These are phyloP conservation scores for Cossypha niveicapilla DNA, from an alignment of 2,797 vertebrate species.

Conservation along the genomic window DNA sequence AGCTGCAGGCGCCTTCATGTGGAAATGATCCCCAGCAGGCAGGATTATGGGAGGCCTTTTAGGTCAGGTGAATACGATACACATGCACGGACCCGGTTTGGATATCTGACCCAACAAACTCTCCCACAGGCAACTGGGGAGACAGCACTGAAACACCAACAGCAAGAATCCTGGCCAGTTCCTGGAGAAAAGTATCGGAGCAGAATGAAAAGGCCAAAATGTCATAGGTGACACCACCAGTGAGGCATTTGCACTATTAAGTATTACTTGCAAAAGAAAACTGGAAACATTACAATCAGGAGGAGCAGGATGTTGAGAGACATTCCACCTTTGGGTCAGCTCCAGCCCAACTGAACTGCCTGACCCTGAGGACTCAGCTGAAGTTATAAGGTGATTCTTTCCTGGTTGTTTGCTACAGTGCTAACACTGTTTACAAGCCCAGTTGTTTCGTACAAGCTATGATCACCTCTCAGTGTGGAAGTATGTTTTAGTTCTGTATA, in stretches of 20 bases:
- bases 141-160: not conserved
- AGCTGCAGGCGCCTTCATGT: not conserved
- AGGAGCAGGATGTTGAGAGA: not conserved
- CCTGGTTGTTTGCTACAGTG: not conserved
- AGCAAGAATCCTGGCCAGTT: not conserved
- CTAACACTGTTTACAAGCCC: not conserved
- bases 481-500: not conserved
- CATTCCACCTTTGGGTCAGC: not conserved
- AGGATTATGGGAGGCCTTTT: not conserved
- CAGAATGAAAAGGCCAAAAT: constrained; percentile 21
- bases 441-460: not conserved
- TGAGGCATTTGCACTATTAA: not conserved
- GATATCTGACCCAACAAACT: constrained; percentile 27
- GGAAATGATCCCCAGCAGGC: not conserved
- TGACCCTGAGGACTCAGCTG: not conserved
- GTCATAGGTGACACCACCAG: not conserved
- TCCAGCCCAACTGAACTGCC: not conserved
- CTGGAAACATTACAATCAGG: not conserved
- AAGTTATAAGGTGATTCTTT: not conserved
- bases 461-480: not conserved
- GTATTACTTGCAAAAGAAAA: constrained; percentile 22
- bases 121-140: not conserved
- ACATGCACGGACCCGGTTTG: not conserved
- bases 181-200: not conserved
- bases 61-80: constrained; percentile 36